Conservation (phyloP, 2,888 invertebrate species). For the Candidula unifasciata region DNA sequence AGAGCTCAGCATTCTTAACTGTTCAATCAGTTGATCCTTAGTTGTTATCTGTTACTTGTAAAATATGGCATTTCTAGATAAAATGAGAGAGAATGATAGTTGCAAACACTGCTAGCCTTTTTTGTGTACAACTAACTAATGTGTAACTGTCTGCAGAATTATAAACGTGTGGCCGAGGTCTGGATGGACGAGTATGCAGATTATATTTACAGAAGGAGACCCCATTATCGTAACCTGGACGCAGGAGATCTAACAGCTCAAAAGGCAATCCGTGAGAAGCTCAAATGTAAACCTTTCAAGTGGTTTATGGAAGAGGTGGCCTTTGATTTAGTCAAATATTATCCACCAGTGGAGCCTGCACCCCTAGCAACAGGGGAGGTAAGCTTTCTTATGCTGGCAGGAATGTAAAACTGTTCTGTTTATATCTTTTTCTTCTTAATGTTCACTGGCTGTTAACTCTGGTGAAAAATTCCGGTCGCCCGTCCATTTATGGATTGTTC, state of each 20-base stretch:
- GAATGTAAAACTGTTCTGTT: too few relatives aligned
- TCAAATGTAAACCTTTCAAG: conserved; percentile 93
- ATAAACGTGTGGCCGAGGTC: conserved; percentile 93
- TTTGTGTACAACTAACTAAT: background rate
- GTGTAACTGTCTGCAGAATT: conserved; percentile 83
- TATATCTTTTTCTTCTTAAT: too few relatives aligned
- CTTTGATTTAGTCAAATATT: conserved; percentile 90
- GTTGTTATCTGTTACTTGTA: too few relatives aligned
- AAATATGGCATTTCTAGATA: too few relatives aligned
- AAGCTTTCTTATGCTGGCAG: conserved; percentile 25
- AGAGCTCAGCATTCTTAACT: too few relatives aligned
- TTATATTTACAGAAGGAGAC: conserved; percentile 87
- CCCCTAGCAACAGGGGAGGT: conserved; percentile 89
- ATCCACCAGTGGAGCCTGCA: conserved; percentile 91
- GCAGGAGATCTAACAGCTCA: conserved; percentile 90
- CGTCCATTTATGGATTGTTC: background rate
- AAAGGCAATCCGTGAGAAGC: conserved; percentile 84
- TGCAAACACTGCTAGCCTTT: too few relatives aligned
- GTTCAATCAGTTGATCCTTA: too few relatives aligned
- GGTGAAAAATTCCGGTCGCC: too few relatives aligned
- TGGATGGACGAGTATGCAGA: conserved; percentile 99
- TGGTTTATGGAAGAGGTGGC: conserved; percentile 97
- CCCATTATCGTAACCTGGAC: conserved; percentile 84
- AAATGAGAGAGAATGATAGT: too few relatives aligned
- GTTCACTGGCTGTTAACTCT: too few relatives aligned